Evolutionary conservation across 2,113 vertebrate species (phyloP).

Genomic region (Taxidea taxus): DNA sequence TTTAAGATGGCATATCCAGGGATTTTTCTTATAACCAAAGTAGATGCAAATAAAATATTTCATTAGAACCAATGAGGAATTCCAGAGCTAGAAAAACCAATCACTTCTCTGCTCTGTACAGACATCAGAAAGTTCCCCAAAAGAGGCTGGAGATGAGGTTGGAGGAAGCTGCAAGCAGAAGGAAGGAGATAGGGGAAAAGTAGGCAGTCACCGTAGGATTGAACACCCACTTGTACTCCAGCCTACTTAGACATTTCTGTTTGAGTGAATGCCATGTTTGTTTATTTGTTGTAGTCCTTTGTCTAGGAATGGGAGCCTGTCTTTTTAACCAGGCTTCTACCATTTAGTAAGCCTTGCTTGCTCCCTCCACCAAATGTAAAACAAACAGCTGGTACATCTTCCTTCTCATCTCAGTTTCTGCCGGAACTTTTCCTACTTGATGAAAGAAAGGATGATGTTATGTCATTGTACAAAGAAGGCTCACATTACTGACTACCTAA

Average conservation of each 20-base stretch:
- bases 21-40: neutral
- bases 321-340: neutral
- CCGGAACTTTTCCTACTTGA: neutral
- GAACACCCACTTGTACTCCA: neutral
- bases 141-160: neutral
- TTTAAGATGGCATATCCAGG: neutral
- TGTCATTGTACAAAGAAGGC: neutral
- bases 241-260: neutral
- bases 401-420: neutral
- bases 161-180: neutral
- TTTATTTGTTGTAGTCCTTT: neutral
- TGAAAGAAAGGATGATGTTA: neutral
- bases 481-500: neutral
- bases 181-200: neutral
- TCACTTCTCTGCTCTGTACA: neutral
- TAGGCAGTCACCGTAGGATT: neutral
- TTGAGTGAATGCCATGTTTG: neutral
- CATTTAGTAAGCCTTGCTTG: neutral
- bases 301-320: neutral
- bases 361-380: neutral
- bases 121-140: neutral
- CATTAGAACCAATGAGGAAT: neutral
- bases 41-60: neutral
- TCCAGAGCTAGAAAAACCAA: neutral
- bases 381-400: neutral